A percentile compares a stretch with the other conserved stretches of the same genome.
Evolutionary conservation across 2,113 vertebrate genomes (phyloP).

Genomic region (Rattus norvegicus): GRCr8 NC_086037.1:69749001-69749500

Average conservation of each 20-base stretch:
- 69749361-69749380: constrained; percentile 37
- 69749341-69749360: not conserved
- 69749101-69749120: not conserved
- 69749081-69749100: not conserved
- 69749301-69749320: not conserved
- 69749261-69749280: not conserved
- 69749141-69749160: not conserved
- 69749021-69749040: not conserved
- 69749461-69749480: not conserved
- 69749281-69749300: no score
- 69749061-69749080: not conserved
- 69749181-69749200: not conserved
- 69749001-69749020: not conserved
- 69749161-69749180: not conserved
- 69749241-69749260: not conserved
- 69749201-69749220: not conserved
- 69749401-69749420: not conserved
- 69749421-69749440: not conserved
- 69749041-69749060: not conserved
- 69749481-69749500: constrained; percentile 29
- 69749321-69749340: not conserved
- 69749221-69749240: not conserved
- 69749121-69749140: not conserved
- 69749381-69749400: not conserved
- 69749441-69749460: not conserved